phyloP scores from a whole-genome alignment of 1,140 invertebrate species.

The Geopemphigus sp. region DNA sequence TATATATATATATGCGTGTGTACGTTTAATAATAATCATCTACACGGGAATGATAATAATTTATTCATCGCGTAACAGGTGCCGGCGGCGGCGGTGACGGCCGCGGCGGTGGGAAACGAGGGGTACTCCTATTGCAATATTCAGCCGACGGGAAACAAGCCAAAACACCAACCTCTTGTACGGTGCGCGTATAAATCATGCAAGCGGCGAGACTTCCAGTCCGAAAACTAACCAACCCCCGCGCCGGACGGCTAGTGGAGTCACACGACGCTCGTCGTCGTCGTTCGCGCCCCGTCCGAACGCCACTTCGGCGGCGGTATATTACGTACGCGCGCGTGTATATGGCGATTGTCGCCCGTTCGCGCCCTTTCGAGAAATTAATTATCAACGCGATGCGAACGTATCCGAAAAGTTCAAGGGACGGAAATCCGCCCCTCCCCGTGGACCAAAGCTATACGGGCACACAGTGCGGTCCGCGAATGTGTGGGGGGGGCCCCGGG shows the following conservation, averaged over 20 bases:
- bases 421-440: slow-evolving; percentile 27
- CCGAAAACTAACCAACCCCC: not conserved
- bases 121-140: slow-evolving; percentile 27
- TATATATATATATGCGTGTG: not conserved
- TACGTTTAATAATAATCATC: slow-evolving; percentile 38
- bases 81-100: not conserved
- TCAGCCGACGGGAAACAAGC: slow-evolving; percentile 45
- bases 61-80: not conserved
- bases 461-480: no score
- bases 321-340: no score
- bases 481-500: not conserved
- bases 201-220: not conserved
- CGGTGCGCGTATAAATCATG: slow-evolving; percentile 42
- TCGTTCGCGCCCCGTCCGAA: slow-evolving; percentile 10
- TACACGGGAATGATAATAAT: slow-evolving; percentile 29
- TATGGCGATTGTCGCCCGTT: no score
- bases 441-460: no score
- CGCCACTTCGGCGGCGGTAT: slow-evolving; percentile 13
- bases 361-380: slow-evolving; percentile 19
- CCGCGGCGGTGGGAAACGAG: not conserved
- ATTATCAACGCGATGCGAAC: slow-evolving; percentile 20
- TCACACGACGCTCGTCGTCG: not conserved
- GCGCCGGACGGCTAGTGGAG: no score
- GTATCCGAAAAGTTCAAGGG: slow-evolving; percentile 34
- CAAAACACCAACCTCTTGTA: slow-evolving; percentile 46